phyloP scores from a whole-genome alignment of 92 coral and sea anemone species.

The Palythoa heliodiscus region DNA sequence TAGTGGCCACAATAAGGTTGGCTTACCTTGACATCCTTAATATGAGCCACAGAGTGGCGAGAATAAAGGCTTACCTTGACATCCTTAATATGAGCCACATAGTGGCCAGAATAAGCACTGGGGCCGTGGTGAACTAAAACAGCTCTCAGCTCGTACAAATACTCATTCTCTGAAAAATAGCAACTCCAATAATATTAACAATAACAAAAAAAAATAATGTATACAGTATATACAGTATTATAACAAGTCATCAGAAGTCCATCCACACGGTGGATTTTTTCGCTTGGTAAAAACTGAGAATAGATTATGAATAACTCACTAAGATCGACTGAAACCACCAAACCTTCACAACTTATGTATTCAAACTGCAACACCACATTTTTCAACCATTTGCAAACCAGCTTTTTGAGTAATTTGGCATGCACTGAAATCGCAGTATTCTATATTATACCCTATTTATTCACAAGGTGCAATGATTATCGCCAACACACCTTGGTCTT shows the following conservation, averaged over 20 bases:
- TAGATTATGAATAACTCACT: too few species aligned
- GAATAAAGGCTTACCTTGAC: conserved; percentile 96
- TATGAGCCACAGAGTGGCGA: conserved; percentile 96
- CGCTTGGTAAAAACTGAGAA: too few species aligned
- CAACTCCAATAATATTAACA: background rate
- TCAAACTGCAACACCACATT: too few species aligned
- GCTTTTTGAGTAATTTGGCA: too few species aligned
- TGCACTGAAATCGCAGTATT: background rate
- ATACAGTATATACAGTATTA: background rate
- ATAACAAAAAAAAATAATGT: background rate
- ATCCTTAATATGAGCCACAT: conserved; percentile 94
- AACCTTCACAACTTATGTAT: too few species aligned
- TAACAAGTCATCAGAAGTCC: background rate
- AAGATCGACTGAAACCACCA: too few species aligned
- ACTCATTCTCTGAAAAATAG: conserved; percentile 42
- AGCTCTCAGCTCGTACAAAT: conserved; percentile 87
- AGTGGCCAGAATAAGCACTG: conserved; percentile 98
- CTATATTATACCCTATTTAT: background rate
- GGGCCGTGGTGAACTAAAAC: conserved; percentile 95
- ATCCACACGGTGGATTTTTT: background rate
- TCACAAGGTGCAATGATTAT: background rate
- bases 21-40: conserved; percentile 92
- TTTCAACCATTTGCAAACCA: too few species aligned
- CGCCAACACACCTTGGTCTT: conserved; percentile 8
- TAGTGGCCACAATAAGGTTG: conserved; percentile 98